Conservation (phyloP, 2,113 vertebrate species). For the Gambusia holbrooki region DNA sequence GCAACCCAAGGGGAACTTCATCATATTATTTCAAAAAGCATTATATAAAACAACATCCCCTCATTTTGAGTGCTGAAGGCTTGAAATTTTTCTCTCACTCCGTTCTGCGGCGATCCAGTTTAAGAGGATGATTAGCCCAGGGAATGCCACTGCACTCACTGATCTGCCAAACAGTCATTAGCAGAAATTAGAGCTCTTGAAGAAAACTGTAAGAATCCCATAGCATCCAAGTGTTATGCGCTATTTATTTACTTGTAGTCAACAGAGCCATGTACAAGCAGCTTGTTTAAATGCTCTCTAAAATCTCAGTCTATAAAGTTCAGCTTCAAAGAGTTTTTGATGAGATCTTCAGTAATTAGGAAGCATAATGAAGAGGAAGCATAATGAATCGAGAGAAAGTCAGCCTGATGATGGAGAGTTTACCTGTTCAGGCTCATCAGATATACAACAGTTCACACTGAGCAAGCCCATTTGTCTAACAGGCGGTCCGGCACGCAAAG, state of each 20-base stretch:
- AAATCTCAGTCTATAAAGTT: not conserved
- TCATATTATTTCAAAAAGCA: constrained; percentile 12
- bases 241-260: constrained; percentile 41
- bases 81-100: not conserved
- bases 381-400: constrained; percentile 18
- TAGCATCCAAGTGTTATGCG: constrained; percentile 21
- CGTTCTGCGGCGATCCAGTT: constrained; percentile 19
- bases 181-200: constrained; percentile 43
- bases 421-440: constrained; percentile 54
- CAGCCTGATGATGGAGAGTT: constrained; percentile 8
- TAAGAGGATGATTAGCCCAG: constrained; percentile 43
- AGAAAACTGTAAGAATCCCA: constrained; percentile 39
- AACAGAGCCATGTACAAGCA: not conserved
- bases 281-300: not conserved
- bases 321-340: constrained; percentile 2
- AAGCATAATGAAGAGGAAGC: constrained; percentile 1
- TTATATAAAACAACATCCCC: constrained; percentile 6
- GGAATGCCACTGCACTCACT: constrained; percentile 14
- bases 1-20: not conserved
- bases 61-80: constrained; percentile 1
- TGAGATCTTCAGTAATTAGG: constrained; percentile 15
- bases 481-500: constrained; percentile 34
- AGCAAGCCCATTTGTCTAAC: constrained; percentile 56
- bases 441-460: constrained; percentile 57
- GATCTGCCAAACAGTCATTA: constrained; percentile 32